Percentiles rank a stretch among this genome's conserved stretches.
Evolutionary conservation across 2,113 vertebrate species (phyloP).

Genomic region (Cygnus buccinator): DNA sequence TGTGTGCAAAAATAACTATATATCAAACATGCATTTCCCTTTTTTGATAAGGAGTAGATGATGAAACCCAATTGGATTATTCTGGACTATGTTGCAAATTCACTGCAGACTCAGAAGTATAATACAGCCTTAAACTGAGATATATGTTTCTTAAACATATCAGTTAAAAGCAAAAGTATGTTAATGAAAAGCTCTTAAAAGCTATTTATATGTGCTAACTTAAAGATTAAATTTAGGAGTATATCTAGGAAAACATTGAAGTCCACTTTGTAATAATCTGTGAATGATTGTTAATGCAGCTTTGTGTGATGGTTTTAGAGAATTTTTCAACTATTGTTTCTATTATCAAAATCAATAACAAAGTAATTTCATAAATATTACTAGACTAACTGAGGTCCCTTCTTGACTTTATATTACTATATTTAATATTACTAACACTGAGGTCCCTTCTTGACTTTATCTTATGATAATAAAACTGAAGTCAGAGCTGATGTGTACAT

Average conservation of each 20-base stretch:
- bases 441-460: conserved; percentile 63
- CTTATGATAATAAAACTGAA: conserved; percentile 48
- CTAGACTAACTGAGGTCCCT: conserved; percentile 2
- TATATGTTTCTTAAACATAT: background rate
- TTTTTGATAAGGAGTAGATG: background rate
- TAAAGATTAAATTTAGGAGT: conserved; percentile 24
- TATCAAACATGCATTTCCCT: background rate
- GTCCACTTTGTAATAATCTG: conserved; percentile 49
- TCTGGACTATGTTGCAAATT: background rate
- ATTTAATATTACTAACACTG: background rate
- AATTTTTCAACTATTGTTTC: conserved; percentile 18
- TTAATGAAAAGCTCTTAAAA: conserved; percentile 15
- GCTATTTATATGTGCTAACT: conserved; percentile 15
- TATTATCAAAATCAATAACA: conserved; percentile 49
- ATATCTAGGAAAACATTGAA: conserved; percentile 34
- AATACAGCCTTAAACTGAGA: background rate
- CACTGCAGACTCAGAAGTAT: background rate
- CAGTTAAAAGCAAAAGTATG: background rate
- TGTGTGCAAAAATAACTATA: background rate
- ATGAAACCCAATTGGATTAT: background rate
- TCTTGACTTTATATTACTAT: conserved; percentile 47
- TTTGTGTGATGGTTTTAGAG: conserved; percentile 20
- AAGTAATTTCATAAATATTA: conserved; percentile 71
- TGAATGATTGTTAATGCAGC: conserved; percentile 39
- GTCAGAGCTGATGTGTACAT: background rate